Conservation (phyloP, 2,888 invertebrate genomes). For the Drosophila gaucha region DNA sequence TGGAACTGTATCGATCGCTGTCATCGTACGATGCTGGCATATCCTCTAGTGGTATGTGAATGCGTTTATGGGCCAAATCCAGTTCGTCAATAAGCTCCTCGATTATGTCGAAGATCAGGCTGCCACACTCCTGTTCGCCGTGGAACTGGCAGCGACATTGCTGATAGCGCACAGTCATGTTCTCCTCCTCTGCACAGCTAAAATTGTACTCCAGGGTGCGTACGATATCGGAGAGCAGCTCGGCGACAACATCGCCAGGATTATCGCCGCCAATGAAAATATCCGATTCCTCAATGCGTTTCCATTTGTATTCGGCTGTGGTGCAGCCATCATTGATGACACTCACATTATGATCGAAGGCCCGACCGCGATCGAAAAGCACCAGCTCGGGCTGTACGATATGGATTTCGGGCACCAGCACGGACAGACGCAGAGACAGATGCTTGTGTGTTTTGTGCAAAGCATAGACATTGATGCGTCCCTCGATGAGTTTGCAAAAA, state of each 20-base stretch:
- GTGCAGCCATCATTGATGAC: conserved; percentile 68
- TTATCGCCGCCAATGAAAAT: conserved; percentile 61
- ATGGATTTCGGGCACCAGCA: conserved; percentile 65
- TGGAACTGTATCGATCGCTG: conserved; percentile 24
- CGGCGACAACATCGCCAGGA: conserved; percentile 50
- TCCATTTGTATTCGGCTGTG: conserved; percentile 74
- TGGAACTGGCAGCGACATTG: conserved; percentile 65
- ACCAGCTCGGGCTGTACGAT: conserved; percentile 68
- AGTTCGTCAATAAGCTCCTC: conserved; percentile 72
- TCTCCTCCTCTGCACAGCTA: conserved; percentile 57
- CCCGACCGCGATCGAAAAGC: conserved; percentile 66
- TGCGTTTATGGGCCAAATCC: conserved; percentile 64
- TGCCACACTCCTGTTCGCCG: conserved; percentile 33
- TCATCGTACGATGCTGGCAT: not conserved
- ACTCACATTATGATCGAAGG: conserved; percentile 51
- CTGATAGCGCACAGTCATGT: conserved; percentile 68
- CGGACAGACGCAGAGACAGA: conserved; percentile 49
- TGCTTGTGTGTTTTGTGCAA: conserved; percentile 57
- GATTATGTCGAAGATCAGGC: conserved; percentile 59
- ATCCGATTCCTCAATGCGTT: conserved; percentile 56
- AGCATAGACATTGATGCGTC: conserved; percentile 64
- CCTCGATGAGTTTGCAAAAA: conserved; percentile 61
- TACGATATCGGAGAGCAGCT: conserved; percentile 75
- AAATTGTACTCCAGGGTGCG: conserved; percentile 70
- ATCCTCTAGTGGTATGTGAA: conserved; percentile 33